phyloP scores from a whole-genome alignment of 2,888 invertebrate species.

The Lepidonotus clava region DNA sequence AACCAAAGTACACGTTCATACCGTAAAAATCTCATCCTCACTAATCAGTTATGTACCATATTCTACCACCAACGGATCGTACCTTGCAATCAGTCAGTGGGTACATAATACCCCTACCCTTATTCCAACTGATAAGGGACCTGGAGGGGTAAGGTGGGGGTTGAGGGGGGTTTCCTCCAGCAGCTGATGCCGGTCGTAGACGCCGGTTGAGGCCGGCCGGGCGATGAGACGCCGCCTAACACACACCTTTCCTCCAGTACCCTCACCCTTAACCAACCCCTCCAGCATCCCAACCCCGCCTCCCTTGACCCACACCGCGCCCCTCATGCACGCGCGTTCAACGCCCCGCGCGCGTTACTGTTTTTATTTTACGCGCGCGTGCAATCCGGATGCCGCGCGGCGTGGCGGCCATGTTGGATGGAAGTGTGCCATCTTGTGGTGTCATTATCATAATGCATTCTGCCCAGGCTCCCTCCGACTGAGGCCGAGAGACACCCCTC shows the following conservation, averaged over 20 bases:
- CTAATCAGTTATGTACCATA: no score
- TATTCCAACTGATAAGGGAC: no score
- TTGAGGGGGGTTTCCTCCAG: no score
- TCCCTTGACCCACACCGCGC: background rate
- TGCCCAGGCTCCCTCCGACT: constrained; percentile 21
- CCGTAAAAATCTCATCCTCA: no score
- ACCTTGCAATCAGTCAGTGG: no score
- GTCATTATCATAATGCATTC: constrained; percentile 32
- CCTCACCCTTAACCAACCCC: background rate
- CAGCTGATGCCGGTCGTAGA: no score
- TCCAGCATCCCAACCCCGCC: background rate
- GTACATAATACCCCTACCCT: no score
- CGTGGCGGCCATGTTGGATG: constrained; percentile 39
- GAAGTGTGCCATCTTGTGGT: constrained; percentile 25
- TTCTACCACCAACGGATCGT: no score
- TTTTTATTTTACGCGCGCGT: background rate
- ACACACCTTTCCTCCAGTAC: background rate
- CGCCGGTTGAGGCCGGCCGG: no score
- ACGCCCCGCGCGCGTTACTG: background rate
- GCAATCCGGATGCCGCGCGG: background rate
- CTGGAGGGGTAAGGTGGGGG: no score
- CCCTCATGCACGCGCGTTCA: background rate
- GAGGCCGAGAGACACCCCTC: background rate
- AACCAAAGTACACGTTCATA: no score
- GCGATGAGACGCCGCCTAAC: background rate